Conservation (phyloP, 53 echinoderm and acorn worm genomes). For the Arbacia lixula region DNA sequence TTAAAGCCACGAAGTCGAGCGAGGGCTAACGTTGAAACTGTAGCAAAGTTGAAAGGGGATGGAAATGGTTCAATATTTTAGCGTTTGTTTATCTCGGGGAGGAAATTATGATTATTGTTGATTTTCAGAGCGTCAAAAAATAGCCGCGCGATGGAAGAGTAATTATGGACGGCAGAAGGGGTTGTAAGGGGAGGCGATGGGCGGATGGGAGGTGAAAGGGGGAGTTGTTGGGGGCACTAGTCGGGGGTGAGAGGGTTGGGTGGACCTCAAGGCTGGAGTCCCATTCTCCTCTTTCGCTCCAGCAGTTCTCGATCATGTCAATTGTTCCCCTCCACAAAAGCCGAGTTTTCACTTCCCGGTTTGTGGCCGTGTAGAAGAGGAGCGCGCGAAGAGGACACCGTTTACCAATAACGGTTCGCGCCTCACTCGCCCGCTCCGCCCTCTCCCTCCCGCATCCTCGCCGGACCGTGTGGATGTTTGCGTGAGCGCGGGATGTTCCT, state of each 20-base stretch:
- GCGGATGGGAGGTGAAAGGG: conserved; percentile 11
- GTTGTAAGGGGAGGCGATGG: background rate
- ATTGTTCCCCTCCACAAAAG: conserved; percentile 25
- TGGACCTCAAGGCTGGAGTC: conserved; percentile 22
- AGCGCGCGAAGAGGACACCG: conserved; percentile 26
- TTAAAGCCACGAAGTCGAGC: conserved; percentile 19
- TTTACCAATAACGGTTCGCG: conserved; percentile 13
- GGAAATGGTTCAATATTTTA: conserved; percentile 36
- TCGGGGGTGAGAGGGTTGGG: background rate
- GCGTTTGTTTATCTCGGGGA: conserved; percentile 32
- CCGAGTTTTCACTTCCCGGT: conserved; percentile 27
- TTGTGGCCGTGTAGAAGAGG: conserved; percentile 2
- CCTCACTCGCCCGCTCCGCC: too few species aligned
- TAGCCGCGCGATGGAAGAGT: conserved; percentile 5
- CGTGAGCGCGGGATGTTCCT: too few species aligned
- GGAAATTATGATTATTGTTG: conserved; percentile 34
- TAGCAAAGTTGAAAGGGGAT: conserved; percentile 3
- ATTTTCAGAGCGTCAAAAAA: conserved; percentile 15
- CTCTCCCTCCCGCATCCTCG: too few species aligned
- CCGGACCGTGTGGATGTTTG: too few species aligned
- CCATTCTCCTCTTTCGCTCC: background rate
- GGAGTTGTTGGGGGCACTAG: background rate
- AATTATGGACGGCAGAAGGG: too few species aligned
- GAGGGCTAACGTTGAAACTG: conserved; percentile 12
- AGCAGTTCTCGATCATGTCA: background rate